Percentiles rank a stretch among this genome's conserved stretches.
Conservation (phyloP, 2,888 invertebrate species). For the Campaea margaritaria region DNA sequence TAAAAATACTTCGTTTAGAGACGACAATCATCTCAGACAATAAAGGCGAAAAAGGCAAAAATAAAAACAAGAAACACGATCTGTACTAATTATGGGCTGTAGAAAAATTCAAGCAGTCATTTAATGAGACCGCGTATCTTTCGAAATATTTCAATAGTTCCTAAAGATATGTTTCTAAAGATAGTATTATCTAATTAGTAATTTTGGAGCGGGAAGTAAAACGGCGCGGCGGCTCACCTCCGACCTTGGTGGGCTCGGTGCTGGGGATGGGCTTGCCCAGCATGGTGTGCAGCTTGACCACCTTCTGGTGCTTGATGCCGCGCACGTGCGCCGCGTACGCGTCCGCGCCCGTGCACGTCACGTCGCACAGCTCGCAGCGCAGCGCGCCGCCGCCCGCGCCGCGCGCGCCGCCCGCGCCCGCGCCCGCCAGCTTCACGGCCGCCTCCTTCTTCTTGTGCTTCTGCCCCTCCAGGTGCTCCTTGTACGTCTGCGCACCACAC, state of each 20-base stretch:
- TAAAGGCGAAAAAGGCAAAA: no score
- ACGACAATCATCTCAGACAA: no score
- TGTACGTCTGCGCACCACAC: slow-evolving; percentile 70
- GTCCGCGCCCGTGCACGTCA: slow-evolving; percentile 99
- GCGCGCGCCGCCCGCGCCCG: slow-evolving; percentile 46
- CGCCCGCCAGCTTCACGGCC: slow-evolving; percentile 86
- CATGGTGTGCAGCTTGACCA: slow-evolving; percentile 97
- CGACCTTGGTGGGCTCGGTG: slow-evolving; percentile 95
- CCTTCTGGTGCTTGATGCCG: slow-evolving; percentile 99
- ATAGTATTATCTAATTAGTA: no score
- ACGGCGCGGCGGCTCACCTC: slow-evolving; percentile 48
- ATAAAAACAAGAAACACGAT: no score
- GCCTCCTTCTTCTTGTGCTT: slow-evolving; percentile 99
- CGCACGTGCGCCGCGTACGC: slow-evolving; percentile 99
- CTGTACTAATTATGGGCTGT: no score
- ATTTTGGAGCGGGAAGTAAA: no score
- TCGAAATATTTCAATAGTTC: no score
- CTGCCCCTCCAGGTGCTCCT: slow-evolving; percentile 98
- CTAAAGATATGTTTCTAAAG: no score
- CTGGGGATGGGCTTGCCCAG: slow-evolving; percentile 99
- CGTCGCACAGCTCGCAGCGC: slow-evolving; percentile 98
- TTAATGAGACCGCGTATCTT: no score
- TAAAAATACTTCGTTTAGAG: no score
- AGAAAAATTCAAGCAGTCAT: no score
- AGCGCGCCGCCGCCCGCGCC: slow-evolving; percentile 80